Base-by-base conservation (phyloP, 2,888 invertebrate genomes). In the Teleiodes luculella region DNA sequence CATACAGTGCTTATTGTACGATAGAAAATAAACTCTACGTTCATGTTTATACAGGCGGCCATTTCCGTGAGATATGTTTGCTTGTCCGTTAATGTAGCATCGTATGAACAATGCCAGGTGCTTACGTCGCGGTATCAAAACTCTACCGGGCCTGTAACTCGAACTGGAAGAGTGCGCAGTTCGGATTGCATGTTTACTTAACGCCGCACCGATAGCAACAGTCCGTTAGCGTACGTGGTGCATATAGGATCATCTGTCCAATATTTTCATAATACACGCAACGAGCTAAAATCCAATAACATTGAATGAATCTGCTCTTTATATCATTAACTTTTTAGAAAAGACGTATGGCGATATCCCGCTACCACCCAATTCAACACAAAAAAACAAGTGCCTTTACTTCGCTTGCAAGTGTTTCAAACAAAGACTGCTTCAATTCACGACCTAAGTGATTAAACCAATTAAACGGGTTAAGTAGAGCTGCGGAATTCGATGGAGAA, bases 221-320 rank as follows among this genome's bases (percentile, higher is more conserved):
- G 55, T 55, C 61, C 57, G 24, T 55, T 63, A 58, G 59, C 64
- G 57, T 66, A 33, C 33, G 8, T 8, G 3, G 24, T 24, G 39
- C 24, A n/a, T 11, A 11, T 41, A 41, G 20, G 63, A 63, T 73
- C 71, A 71, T 72, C 66, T 74, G 70, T 72, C 75, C 68, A 82
- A 79, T 83, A 79, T 83, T 83, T 82, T 80, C 82, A 83, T 83
- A 84, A 84, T 78, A 83, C 67, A 63, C 59, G 62, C 63, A n/a
- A 33, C 5, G 33, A 33, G 10, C 11, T 3, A 11, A 33, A 8
- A 33, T 8, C 10, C n/a, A 33, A n/a, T n/a, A n/a, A n/a, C n/a
- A n/a, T n/a, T n/a, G 11, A 33, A 33, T 8, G 33, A 8, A 33
- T 5, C 33, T n/a, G n/a, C n/a, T 6, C 33, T n/a, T 33, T n/a